Percentiles rank a stretch among this genome's conserved stretches.
Conservation (phyloP, 2,888 invertebrate genomes). For the Dyspetes luteomarginatus region DNA sequence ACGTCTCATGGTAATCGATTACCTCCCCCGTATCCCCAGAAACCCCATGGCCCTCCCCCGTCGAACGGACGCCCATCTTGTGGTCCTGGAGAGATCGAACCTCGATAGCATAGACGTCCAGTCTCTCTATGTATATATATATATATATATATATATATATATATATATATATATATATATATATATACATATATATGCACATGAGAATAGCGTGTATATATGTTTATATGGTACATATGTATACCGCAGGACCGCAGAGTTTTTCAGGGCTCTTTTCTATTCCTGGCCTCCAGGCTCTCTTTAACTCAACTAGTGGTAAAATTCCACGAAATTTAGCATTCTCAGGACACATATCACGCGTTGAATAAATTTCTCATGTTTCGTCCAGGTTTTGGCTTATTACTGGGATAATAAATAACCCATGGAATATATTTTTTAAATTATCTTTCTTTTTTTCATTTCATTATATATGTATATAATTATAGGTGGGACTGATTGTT, state of each 20-base stretch:
- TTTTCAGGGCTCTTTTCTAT: conserved; percentile 48
- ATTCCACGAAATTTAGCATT: conserved; percentile 45
- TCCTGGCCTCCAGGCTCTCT: conserved; percentile 6
- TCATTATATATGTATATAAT: not conserved
- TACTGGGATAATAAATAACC: not conserved
- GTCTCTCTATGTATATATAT: conserved; percentile 18
- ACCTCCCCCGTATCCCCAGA: conserved; percentile 61
- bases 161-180: conserved; percentile 3
- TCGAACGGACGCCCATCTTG: conserved; percentile 60
- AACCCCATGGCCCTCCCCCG: conserved; percentile 64
- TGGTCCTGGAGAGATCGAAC: conserved; percentile 60
- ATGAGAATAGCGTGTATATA: not conserved
- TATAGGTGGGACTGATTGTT: not conserved
- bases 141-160: not conserved
- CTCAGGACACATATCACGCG: not conserved
- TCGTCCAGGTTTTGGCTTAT: not conserved
- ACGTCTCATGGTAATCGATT: conserved; percentile 70
- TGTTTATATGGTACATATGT: not conserved
- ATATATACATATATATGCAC: not conserved
- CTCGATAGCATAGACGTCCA: conserved; percentile 54
- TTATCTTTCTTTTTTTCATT: not conserved
- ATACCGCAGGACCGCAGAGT: conserved; percentile 11
- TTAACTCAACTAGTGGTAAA: conserved; percentile 9
- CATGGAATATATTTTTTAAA: too few species aligned
- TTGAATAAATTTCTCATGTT: not conserved